A percentile compares a stretch with the other conserved stretches of the same genome.
These are phyloP conservation scores for Digitonthophagus gazella DNA, from an alignment of 2,888 invertebrate species.

Conservation along the genomic window DNA sequence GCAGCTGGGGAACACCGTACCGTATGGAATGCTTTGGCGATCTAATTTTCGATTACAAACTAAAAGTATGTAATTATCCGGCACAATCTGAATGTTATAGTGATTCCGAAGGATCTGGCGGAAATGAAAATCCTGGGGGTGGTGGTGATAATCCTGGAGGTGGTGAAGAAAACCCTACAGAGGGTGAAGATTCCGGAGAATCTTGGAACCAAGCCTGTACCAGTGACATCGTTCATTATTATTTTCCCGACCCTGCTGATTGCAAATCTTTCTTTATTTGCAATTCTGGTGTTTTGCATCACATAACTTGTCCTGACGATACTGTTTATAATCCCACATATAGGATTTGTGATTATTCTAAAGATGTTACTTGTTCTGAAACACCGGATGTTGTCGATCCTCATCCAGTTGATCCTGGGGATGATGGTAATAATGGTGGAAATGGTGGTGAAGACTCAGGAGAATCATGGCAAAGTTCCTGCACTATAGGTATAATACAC, in stretches of 20 bases:
- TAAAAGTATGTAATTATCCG: conserved; percentile 26
- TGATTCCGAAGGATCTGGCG: background rate
- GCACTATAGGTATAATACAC: background rate
- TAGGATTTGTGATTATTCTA: conserved; percentile 6
- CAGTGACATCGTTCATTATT: conserved; percentile 1
- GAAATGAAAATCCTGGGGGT: background rate
- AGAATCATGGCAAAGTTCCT: background rate
- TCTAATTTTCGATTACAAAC: conserved; percentile 23
- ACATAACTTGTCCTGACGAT: conserved; percentile 6
- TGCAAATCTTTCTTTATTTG: conserved; percentile 20
- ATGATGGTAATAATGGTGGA: background rate
- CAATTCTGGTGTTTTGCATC: conserved; percentile 10
- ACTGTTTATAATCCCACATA: conserved; percentile 2
- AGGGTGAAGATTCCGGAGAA: conserved; percentile 6
- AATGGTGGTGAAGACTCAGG: conserved; percentile 1
- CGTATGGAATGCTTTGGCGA: conserved; percentile 18
- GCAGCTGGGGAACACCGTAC: conserved; percentile 14
- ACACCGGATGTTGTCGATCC: background rate
- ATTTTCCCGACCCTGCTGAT: conserved; percentile 7
- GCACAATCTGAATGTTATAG: conserved; percentile 20
- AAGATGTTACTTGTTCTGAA: conserved; percentile 16
- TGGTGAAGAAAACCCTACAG: background rate
- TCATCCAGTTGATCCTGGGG: conserved; percentile 3
- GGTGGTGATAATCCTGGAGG: background rate
- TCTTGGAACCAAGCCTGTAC: background rate